Evolutionary conservation across 2,888 invertebrate genomes (phyloP).

Genomic region (Ennomos quercinarius): DNA sequence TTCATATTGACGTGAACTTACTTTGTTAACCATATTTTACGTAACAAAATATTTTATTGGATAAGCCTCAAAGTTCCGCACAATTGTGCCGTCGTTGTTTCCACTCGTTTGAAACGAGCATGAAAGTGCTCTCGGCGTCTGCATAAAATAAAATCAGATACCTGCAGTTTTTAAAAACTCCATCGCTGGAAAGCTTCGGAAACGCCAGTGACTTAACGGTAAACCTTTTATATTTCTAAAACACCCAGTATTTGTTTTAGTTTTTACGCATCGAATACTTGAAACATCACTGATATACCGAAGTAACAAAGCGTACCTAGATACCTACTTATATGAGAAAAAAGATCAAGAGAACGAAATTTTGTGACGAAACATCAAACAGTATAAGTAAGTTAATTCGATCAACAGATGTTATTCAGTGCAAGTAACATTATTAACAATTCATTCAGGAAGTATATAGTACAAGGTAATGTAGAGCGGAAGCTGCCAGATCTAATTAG

Average conservation of each 20-base stretch:
- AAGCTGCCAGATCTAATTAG: constrained; percentile 45
- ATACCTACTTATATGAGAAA: neutral
- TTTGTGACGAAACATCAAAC: constrained; percentile 24
- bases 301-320: neutral
- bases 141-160: constrained; percentile 53
- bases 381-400: constrained; percentile 22
- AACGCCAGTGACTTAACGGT: constrained; percentile 37
- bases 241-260: neutral
- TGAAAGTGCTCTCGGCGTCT: constrained; percentile 44
- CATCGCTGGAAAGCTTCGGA: constrained; percentile 31
- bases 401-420: constrained; percentile 30
- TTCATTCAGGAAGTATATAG: constrained; percentile 36
- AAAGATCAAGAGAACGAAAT: constrained; percentile 3
- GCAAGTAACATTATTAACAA: constrained; percentile 32
- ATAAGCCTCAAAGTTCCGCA: constrained; percentile 12
- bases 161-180: constrained; percentile 42
- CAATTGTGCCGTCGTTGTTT: constrained; percentile 25
- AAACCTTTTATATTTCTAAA: constrained; percentile 11
- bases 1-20: constrained; percentile 25
- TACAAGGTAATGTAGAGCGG: constrained; percentile 37
- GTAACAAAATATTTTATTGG: constrained; percentile 16
- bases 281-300: neutral
- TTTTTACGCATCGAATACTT: neutral
- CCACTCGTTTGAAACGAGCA: constrained; percentile 28
- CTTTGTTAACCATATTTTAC: constrained; percentile 26